Base-by-base conservation (phyloP, 2,113 vertebrate species). In the Oreochromis spilurus region DNA sequence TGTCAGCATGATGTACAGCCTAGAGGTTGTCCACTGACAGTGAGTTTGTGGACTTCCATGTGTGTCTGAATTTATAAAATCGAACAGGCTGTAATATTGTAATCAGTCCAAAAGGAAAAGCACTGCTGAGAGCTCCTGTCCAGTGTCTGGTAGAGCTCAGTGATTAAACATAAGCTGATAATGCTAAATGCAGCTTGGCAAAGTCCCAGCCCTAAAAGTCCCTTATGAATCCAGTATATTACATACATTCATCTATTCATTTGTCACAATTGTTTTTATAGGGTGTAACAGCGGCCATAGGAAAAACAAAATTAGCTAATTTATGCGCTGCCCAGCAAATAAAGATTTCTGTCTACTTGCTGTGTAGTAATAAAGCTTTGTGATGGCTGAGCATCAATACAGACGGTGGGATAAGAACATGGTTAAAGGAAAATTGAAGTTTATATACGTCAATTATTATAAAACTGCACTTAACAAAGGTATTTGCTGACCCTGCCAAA, bases 1-100 rank as follows among this genome's bases (percentile, higher is more conserved):
- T 91, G 89, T 88, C 92, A 91, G 86, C 88, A 87, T 90, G 92
- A 94, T 91, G 87, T 89, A 88, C 87, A 91, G 88, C 87, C 89
- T 83, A 78, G 60, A 82, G 82, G 58, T 24, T 75, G 78, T 86
- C 24, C 70, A 75, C 88, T 88, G 92, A 94, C 91, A 88, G 67
- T 43, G 58, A 88, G 86, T 91, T 81, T 89, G 87, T 89, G 85
- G 54, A 90, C 88, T 91, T 83, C 79, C 78, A 89, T 80, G 81
- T 87, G 91, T 82, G 54, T 86, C 87, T 88, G 85, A 86, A 91
- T 87, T 57, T 83, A 77, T 54, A 26, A 13, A 67, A 38, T 67
- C 70, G 79, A 75, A 92, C 86, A 72, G 87, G 79, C 77, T 79
- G 45, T 81, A 36, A 38, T 67, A 58, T 54, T 88, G 81, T 79